Percentiles rank a stretch among this genome's conserved stretches.
Conservation (phyloP, 2,888 invertebrate genomes). For the Acleris laterana region DNA sequence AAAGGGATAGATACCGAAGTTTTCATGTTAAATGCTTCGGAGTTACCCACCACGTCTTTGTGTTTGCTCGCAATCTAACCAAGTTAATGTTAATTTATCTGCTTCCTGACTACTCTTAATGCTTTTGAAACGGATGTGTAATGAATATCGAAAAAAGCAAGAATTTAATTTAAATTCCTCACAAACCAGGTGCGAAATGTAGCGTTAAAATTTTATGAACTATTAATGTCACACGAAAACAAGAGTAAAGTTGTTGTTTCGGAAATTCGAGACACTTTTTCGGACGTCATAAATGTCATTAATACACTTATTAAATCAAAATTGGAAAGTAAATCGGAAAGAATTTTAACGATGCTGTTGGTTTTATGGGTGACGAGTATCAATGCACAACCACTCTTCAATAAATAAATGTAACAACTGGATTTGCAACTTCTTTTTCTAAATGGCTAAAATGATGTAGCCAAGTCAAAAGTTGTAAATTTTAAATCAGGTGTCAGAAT, state of each 20-base stretch:
- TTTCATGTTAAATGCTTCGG: too few species aligned
- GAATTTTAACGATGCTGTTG: neutral
- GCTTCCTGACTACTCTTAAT: slow-evolving; percentile 21
- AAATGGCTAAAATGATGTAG: too few species aligned
- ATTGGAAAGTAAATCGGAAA: slow-evolving; percentile 14
- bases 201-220: neutral
- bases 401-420: too few species aligned
- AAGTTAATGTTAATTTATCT: slow-evolving; percentile 25
- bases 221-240: slow-evolving; percentile 3
- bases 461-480: neutral
- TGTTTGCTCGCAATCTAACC: slow-evolving; percentile 11
- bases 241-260: neutral
- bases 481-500: too few species aligned
- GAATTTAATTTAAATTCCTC: neutral
- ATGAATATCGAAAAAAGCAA: slow-evolving; percentile 2
- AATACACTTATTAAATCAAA: slow-evolving; percentile 1
- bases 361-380: neutral
- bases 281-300: neutral
- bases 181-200: slow-evolving; percentile 10
- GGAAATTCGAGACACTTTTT: neutral
- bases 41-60: slow-evolving; percentile 12
- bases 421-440: neutral
- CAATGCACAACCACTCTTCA: too few species aligned
- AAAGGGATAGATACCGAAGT: too few species aligned
- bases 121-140: slow-evolving; percentile 12